Base-by-base conservation (phyloP, 2,888 invertebrate species). In the Leucophenga montana region DNA sequence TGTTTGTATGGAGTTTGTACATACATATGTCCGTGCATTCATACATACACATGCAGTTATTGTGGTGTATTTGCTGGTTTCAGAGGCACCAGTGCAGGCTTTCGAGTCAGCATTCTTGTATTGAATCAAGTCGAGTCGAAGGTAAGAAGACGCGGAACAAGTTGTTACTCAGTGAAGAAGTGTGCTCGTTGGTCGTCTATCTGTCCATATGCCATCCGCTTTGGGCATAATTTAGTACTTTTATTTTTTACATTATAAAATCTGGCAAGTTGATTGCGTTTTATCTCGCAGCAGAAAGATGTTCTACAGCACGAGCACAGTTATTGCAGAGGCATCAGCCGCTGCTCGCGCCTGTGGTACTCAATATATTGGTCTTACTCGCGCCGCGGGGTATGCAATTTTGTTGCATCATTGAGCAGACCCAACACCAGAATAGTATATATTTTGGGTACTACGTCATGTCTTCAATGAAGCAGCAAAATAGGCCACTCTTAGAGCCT, bases 301-400 rank as follows among this genome's bases (percentile, higher is more conserved):
- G 16, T 39, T 39, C 57, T 16, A 46, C 59, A 46, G 59, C 48
- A 44, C 13, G 54, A 66, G 59, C 69, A 44, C 31, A 16, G 57
- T 64, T 31, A 31, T 48, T 31, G 31, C 68, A 27, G 69, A 48
- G 53, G 31, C 57, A 13, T n/a, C 5, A 56, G 22, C 18, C 13
- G 48, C 56, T 33, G 27, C 20, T 62, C 54, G 53, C 66, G n/a
- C n/a, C n/a, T n/a, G 56, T 75, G 76, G 76, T 77, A 79, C 75
- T 77, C 76, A 76, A 78, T 69, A 75, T 72, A 70, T 70, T 66
- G 61, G 59, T 57, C 70, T 70, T 73, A 71, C 62, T 73, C 11
- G 11, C 70, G 78, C 78, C 77, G 77, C 78, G 75, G 77, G 79
- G 75, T 73, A 73, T 76, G 75, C 72, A 78, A 77, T 78, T 78